Base-by-base conservation (phyloP, 2,888 invertebrate genomes). In the Graphium colonna region DNA sequence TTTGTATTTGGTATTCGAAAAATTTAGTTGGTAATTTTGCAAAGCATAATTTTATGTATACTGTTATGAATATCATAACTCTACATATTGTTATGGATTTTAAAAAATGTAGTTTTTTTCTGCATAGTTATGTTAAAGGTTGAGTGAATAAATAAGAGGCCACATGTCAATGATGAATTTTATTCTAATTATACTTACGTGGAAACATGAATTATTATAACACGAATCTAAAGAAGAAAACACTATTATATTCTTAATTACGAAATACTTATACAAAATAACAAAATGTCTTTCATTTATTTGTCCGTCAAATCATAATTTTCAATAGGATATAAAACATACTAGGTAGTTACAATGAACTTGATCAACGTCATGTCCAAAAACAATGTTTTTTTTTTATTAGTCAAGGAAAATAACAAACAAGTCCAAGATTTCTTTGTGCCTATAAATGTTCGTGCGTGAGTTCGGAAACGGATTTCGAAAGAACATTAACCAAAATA, bases 151-250 rank as follows among this genome's bases (percentile, higher is more conserved):
- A 82, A 82, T 79, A 72, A 86, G 80, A 86, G 78, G 63, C 73
- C 55, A 61, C 53, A 64, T 51, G 66, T 85, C 81, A 83, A 86
- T 87, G 82, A 89, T 86, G 85, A 86, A 79, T 81, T 87, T 80
- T 83, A 88, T 83, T 89, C 88, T 89, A 89, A 83, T 88, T 87
- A 86, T 78, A 76, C 84, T 79, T 86, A 87, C 80, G 84, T 89
- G 89, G 88, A 89, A 89, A 89, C 87, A 88, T 89, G 87, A 86
- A 87, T 82, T 79, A 83, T 86, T 84, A 87, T 85, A 87, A 87
- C 88, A 88, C 84, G 89, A 82, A 82, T 86, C 89, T 89, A 89
- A 83, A 87, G 88, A 88, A 89, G 88, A 79, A 85, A 88, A 88
- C 84, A 69, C 86, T 89, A 88, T 78, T 77, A 82, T 87, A 87